Evolutionary conservation across 2,888 invertebrate species (phyloP), one percentile per base, ranked within the genome.

Genomic region (Drosophila nr. fundita): DNA sequence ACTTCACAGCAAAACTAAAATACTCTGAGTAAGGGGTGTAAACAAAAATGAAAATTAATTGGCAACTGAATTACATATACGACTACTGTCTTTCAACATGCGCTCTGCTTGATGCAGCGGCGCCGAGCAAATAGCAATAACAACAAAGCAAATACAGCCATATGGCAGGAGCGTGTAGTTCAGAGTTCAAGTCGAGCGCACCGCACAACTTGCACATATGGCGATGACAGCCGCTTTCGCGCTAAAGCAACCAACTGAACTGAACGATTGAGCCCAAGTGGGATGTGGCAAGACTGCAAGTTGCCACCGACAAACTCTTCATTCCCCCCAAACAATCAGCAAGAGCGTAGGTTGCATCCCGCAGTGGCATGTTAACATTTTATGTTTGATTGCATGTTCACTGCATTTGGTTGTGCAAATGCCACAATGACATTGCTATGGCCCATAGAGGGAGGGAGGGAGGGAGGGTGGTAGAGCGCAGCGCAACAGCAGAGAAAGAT

Each of bases 301-400:
- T 60, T 32, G 52, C 53, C 34, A 30, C 60, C 59, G 55, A 65
- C 40, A 36, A 36, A 48, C 59, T 18, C 60, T 63, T 45, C 48
- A 48, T 24, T 2, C 38, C 27, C 15, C 15, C 8, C 15, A 1
- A 45, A 45, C 45, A 45, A 13, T 29, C 48, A 38, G 13, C 48
- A n/a, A 24, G n/a, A 38, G 24, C 40, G 34, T 21, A 32, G 27
- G n/a, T 38, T 32, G 15, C 57, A 15, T 45, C 57, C 57, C 69
- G 54, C 59, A 36, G 65, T 40, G 78, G 57, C 62, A 64, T 76
- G 81, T 73, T 67, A 67, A 79, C 80, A 71, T 78, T 81, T 71
- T 61, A 74, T 78, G 80, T 78, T 71, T 79, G 77, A 77, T 81
- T 81, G 78, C 71, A 68, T 74, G 78, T 63, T 65, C 59, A 42